Percentiles rank a stretch among this genome's conserved stretches.
Evolutionary conservation across 1,140 invertebrate species (phyloP).

Genomic region (Mamestra configurata): DNA sequence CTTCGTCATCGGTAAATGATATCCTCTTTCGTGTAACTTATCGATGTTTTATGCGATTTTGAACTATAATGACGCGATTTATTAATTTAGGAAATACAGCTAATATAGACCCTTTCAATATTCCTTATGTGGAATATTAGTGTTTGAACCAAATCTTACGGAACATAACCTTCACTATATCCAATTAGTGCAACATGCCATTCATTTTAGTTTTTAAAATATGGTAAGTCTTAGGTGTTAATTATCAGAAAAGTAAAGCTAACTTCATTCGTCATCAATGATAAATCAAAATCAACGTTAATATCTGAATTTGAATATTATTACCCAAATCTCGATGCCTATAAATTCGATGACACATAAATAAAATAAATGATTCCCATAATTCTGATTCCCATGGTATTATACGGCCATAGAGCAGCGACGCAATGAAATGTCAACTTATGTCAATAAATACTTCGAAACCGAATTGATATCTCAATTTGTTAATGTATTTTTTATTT

Average conservation of each 20-base stretch:
- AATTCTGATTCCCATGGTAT: not conserved
- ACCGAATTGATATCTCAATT: conserved; percentile 38
- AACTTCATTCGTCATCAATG: not conserved
- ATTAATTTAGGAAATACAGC: not conserved
- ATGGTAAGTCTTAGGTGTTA: not conserved
- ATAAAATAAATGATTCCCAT: not conserved
- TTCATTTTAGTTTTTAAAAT: too few relatives aligned
- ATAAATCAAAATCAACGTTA: conserved; percentile 26
- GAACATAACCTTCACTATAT: not conserved
- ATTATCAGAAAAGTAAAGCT: not conserved
- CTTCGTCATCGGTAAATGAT: conserved; percentile 14
- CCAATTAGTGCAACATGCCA: too few relatives aligned
- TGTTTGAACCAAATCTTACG: not conserved
- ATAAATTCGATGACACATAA: conserved; percentile 14
- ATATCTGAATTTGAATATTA: conserved; percentile 24
- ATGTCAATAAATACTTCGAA: conserved; percentile 23
- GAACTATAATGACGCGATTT: not conserved
- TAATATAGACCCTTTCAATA: too few relatives aligned
- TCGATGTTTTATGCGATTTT: not conserved
- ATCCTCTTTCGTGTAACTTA: conserved; percentile 19
- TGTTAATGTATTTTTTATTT: too few relatives aligned
- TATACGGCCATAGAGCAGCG: not conserved
- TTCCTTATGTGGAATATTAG: not conserved
- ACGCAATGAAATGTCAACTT: not conserved
- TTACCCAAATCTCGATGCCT: not conserved